Base-by-base conservation (phyloP, 2,888 invertebrate species). In the Microctonus hyperodae region DNA sequence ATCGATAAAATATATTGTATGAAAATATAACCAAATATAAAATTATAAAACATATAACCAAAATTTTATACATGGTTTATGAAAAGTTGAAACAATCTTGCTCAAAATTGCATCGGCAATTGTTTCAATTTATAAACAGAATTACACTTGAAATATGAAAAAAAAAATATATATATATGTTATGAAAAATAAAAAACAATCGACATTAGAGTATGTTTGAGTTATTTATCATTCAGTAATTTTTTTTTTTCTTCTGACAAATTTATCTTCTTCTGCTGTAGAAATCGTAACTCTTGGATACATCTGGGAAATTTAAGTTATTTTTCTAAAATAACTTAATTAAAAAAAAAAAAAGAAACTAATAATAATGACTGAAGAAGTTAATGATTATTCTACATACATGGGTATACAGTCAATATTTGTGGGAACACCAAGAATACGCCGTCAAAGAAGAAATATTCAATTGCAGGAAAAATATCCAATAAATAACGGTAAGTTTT, bases 211-310 rank as follows among this genome's bases (percentile, higher is more conserved):
- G 7, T 7, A 28, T 28, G 28, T 28, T 5, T 28, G 7, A 7
- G 7, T 28, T 28, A 7, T 28, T 28, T 28, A 23, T 2, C 22
- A 10, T 16, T 50, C 16, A 20, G 13, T 28, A 9, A n/a, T 28
- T 53, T 53, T 1, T 55, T 31, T 31, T 31, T 55, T 16, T 31
- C 4, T 33, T 11, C 16, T 31, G 25, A 23, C 59, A 61, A 65
- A 57, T 62, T 69, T 74, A 69, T 72, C 73, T 73, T 73, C 72
- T 61, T 67, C 64, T 48, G 72, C 72, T 73, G 74, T 74, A 70
- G 74, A 75, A 74, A 75, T 74, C 66, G 73, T 76, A 73, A 72
- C 74, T 74, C 72, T 70, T 69, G 74, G 75, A 72, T 73, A 75
- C 74, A 64, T 20, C 16, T 31, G 4, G 2, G 10, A 69, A 65